A percentile compares a stretch with the other conserved stretches of the same genome.
Conservation (phyloP, 2,113 vertebrate genomes). For the Petrocephalus microphthalmus region DNA sequence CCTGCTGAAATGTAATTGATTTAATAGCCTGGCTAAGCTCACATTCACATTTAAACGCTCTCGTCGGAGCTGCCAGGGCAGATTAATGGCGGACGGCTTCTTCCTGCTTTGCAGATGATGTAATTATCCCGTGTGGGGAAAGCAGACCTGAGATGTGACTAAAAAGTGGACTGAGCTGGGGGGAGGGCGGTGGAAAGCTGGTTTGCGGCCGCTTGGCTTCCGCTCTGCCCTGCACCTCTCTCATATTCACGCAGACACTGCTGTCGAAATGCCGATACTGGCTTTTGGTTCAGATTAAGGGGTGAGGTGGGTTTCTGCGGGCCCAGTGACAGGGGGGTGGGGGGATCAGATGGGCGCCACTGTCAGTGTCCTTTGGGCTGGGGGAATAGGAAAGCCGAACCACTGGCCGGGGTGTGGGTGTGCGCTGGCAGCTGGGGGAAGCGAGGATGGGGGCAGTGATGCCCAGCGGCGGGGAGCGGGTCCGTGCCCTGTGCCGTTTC, state of each 20-base stretch:
- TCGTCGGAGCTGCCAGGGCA: conserved; percentile 7
- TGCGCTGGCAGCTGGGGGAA: not conserved
- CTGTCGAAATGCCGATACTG: not conserved
- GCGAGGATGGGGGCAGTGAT: not conserved
- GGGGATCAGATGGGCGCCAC: not conserved
- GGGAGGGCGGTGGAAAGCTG: not conserved
- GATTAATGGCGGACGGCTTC: conserved; percentile 6
- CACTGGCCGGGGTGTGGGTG: not conserved
- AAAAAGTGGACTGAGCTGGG: not conserved
- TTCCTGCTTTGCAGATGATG: not conserved
- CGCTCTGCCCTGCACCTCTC: not conserved
- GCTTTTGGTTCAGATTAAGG: not conserved
- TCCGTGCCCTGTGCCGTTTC: not conserved
- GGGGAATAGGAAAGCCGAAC: not conserved
- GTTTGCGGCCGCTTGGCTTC: not conserved
- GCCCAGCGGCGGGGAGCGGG: not conserved
- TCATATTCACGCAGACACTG: not conserved
- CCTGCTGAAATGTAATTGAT: conserved; percentile 5
- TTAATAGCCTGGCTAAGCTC: not conserved
- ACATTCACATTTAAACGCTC: conserved; percentile 14
- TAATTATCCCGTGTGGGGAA: not conserved
- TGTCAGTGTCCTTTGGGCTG: not conserved
- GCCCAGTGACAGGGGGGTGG: not conserved
- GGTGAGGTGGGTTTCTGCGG: not conserved
- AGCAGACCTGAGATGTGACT: not conserved